A percentile compares a stretch with the other conserved stretches of the same genome.
Evolutionary conservation across 2,888 invertebrate species (phyloP).

Genomic region (Athalia cordata): DNA sequence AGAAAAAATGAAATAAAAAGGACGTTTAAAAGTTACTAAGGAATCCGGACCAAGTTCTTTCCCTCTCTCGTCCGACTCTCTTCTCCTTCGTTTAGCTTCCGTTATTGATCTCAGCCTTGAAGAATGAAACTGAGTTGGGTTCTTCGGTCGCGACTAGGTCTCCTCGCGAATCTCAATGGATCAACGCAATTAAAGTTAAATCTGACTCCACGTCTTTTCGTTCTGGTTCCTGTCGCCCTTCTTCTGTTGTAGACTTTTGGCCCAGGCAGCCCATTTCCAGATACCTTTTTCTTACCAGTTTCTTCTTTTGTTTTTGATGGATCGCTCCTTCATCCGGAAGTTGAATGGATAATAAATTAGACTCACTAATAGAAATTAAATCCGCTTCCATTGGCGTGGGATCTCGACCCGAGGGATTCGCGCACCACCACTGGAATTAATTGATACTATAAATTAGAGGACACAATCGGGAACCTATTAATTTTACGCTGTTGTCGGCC

Average conservation of each 20-base stretch:
- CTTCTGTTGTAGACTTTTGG: background rate
- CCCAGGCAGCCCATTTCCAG: conserved; percentile 4
- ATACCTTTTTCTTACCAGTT: conserved; percentile 47
- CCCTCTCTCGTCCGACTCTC: conserved; percentile 9
- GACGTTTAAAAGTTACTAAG: conserved; percentile 30
- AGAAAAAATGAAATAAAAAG: background rate
- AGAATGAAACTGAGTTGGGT: conserved; percentile 31
- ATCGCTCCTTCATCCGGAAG: conserved; percentile 51
- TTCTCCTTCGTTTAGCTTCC: conserved; percentile 2
- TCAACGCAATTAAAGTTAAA: conserved; percentile 60
- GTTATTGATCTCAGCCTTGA: conserved; percentile 35
- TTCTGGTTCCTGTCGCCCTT: conserved; percentile 24
- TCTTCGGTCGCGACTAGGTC: conserved; percentile 48
- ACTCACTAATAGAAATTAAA: conserved; percentile 69
- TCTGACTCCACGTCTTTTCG: conserved; percentile 51
- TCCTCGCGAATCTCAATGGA: conserved; percentile 56
- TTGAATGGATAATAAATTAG: conserved; percentile 66
- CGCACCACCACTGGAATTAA: conserved; percentile 66
- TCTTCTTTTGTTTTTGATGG: conserved; percentile 57
- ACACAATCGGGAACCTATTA: conserved; percentile 69
- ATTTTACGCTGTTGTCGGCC: conserved; percentile 54
- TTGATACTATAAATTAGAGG: conserved; percentile 72
- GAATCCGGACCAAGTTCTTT: conserved; percentile 5
- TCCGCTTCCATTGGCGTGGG: conserved; percentile 60
- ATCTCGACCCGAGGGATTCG: conserved; percentile 52